Conservation (phyloP, 2,888 invertebrate species). For the Phortica okadai region DNA sequence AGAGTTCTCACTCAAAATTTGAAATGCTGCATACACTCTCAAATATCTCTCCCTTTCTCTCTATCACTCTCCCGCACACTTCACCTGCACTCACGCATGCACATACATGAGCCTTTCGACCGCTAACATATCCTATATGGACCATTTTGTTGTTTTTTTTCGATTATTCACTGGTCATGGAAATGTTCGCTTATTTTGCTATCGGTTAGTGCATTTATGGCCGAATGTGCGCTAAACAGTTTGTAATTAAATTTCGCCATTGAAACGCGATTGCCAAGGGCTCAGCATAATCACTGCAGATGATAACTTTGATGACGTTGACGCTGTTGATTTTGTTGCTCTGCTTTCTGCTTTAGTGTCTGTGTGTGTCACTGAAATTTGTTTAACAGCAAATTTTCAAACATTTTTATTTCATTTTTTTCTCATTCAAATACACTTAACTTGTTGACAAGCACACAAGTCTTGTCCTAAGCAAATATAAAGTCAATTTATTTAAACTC, state of each 20-base stretch:
- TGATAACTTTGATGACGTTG: background rate
- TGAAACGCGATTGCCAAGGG: background rate
- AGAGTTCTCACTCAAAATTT: too few relatives aligned
- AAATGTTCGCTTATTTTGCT: background rate
- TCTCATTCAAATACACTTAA: too few relatives aligned
- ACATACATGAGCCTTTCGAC: too few relatives aligned
- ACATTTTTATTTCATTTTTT: too few relatives aligned
- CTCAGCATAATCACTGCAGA: background rate
- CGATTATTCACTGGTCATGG: background rate
- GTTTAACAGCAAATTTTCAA: background rate
- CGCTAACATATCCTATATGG: too few relatives aligned
- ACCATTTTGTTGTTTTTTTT: background rate
- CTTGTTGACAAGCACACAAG: background rate
- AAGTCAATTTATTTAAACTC: conserved; percentile 6
- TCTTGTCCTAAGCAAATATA: background rate
- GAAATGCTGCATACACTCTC: too few relatives aligned
- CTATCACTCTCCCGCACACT: too few relatives aligned
- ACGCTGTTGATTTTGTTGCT: background rate
- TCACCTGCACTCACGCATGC: too few relatives aligned
- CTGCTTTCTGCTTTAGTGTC: background rate
- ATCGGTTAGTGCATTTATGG: background rate
- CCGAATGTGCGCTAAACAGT: background rate
- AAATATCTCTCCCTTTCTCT: too few relatives aligned
- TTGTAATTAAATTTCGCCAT: background rate
- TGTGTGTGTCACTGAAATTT: background rate